A percentile compares a stretch with the other conserved stretches of the same genome.
These are phyloP conservation scores for Rattus rattus DNA, from an alignment of 2,113 vertebrate species.

Conservation along the genomic window DNA sequence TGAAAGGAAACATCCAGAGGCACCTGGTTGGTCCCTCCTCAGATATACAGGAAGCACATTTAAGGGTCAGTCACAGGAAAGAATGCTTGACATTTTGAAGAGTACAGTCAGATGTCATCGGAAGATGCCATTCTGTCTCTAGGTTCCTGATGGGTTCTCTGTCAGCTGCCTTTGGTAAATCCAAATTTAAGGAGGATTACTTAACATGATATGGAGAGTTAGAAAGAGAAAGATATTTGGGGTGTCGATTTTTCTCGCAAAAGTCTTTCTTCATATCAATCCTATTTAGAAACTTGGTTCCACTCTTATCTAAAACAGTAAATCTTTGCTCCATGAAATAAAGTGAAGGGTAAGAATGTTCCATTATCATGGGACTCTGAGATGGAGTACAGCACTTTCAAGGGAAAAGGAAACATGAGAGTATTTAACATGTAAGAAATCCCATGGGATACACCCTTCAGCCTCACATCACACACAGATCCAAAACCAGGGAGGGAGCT, in stretches of 20 bases:
- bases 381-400: neutral
- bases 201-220: constrained; percentile 19
- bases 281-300: constrained; percentile 31
- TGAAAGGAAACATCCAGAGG: constrained; percentile 49
- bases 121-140: constrained; percentile 62
- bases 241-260: constrained; percentile 42
- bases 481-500: neutral
- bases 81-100: constrained; percentile 53
- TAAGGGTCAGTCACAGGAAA: constrained; percentile 12
- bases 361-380: neutral
- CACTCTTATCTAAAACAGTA: neutral
- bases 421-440: too few relatives aligned
- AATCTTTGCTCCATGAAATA: neutral
- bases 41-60: constrained; percentile 25
- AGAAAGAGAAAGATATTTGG: constrained; percentile 53
- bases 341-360: constrained; percentile 17
- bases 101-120: constrained; percentile 42
- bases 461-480: neutral
- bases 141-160: neutral
- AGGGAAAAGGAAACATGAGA: neutral
- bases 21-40: constrained; percentile 9
- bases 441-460: too few relatives aligned
- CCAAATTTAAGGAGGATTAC: constrained; percentile 33
- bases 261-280: constrained; percentile 7
- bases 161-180: constrained; percentile 45